Percentiles rank a stretch among this genome's conserved stretches.
Conservation (phyloP, 2,888 invertebrate genomes). For the Anagyrus pseudococci region DNA sequence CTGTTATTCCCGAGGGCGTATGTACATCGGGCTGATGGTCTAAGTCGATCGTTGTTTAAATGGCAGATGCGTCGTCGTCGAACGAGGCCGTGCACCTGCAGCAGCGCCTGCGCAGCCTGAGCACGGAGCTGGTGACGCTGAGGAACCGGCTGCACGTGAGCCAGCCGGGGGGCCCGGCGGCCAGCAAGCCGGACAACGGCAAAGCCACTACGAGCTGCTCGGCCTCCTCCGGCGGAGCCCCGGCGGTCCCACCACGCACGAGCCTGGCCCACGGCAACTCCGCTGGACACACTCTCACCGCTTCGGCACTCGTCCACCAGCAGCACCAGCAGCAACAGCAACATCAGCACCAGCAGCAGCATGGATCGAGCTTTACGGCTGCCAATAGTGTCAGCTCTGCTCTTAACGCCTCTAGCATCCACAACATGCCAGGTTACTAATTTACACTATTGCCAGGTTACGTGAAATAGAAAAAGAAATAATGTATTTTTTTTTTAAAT, state of each 20-base stretch:
- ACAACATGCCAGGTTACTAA: neutral
- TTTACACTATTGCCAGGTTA: too few relatives aligned
- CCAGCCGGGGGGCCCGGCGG: constrained; percentile 42
- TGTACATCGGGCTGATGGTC: too few relatives aligned
- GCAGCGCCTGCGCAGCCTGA: constrained; percentile 87
- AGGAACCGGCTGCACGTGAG: constrained; percentile 84
- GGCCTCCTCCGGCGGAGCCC: constrained; percentile 44
- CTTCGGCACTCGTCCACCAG: constrained; percentile 59
- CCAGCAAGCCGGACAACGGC: constrained; percentile 15
- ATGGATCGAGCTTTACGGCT: neutral
- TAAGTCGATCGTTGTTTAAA: neutral
- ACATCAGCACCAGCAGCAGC: neutral
- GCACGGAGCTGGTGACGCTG: constrained; percentile 90
- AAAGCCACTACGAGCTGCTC: constrained; percentile 19
- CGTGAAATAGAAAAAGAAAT: too few relatives aligned
- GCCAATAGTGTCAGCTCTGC: neutral
- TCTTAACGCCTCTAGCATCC: neutral
- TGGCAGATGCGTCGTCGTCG: constrained; percentile 88
- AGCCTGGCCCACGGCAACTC: constrained; percentile 44
- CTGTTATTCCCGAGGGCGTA: too few relatives aligned
- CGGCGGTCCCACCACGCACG: constrained; percentile 57
- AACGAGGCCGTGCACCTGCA: constrained; percentile 94
- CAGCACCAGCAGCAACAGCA: constrained; percentile 37
- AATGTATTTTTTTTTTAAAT: neutral
- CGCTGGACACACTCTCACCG: constrained; percentile 57